Base-by-base conservation (phyloP, 92 coral and sea anemone species). In the Phymanthus crucifer region DNA sequence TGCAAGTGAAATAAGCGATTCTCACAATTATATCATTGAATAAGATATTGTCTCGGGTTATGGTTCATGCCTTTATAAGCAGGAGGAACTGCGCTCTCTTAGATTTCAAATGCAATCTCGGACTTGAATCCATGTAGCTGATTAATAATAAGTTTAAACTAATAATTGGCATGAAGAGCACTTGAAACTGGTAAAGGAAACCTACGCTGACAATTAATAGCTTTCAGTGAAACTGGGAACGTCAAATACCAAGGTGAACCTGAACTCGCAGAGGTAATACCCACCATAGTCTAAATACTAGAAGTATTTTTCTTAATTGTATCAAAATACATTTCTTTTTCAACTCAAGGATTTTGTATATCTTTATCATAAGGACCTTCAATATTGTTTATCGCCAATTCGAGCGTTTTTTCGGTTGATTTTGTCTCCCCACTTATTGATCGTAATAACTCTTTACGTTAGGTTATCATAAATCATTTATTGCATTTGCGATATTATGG, bases 1-100 rank as follows among this genome's bases (percentile, higher is more conserved):
- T 92, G 93, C 94, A 92, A 90, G 93, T 92, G 90, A 90, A 92
- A 92, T 92, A 65, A 80, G 85, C 43, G 71, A 43, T 82, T 70
- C 52, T 81, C 43, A 78, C 92, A 85, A 85, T 81, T 87, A 72
- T 86, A 80, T 36, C 78, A 78, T 76, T 91, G 85, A 88, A 88
- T 85, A 82, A 82, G 90, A 82, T 82, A 88, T 83, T 88, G 89
- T 81, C 52, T 69, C 79, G 78, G 76, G 38, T 78, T 68, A 65
- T 87, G 83, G 81, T 73, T 70, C 81, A 73, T 32, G 48, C 84
- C 61, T 61, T 67, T 56, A 75, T 78, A 27, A 47, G 45, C 27
- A 61, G 64, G 57, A 32, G 79, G 32, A 54, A 58, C 38, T 21
- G 29, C 76, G 73, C 75, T 48, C 79, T 61, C 40, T 69, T 38